These are phyloP conservation scores for Protonibea diacanthus DNA, from an alignment of 2,797 vertebrate species.

Conservation along the genomic window DNA sequence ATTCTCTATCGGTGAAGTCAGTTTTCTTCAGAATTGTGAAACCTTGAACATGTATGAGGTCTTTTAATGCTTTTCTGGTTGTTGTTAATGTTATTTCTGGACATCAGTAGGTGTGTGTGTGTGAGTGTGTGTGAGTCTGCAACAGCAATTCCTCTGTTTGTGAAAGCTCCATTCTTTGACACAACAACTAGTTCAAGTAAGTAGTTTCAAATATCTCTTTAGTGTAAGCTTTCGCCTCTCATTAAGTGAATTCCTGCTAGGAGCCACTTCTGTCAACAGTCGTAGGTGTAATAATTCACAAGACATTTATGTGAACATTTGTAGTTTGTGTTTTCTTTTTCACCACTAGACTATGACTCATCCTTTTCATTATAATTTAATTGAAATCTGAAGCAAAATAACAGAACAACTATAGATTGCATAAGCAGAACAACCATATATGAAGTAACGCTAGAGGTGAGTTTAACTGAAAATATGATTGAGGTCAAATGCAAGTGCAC, in stretches of 20 bases:
- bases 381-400: background rate
- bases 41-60: constrained; percentile 31
- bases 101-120: background rate
- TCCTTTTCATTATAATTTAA: background rate
- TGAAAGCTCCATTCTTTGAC: constrained; percentile 20
- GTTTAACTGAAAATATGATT: background rate
- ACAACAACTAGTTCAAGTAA: constrained; percentile 8
- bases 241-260: background rate
- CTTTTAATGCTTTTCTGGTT: constrained; percentile 30
- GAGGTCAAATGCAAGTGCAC: background rate
- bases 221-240: constrained; percentile 1
- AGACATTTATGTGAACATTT: constrained; percentile 1
- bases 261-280: constrained; percentile 3
- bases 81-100: constrained; percentile 20
- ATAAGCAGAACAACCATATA: background rate
- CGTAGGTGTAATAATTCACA: background rate
- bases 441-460: background rate
- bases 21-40: constrained; percentile 20
- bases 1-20: constrained; percentile 23
- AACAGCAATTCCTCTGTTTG: background rate
- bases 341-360: background rate
- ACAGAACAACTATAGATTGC: background rate
- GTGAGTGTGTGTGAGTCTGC: background rate
- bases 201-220: constrained; percentile 3
- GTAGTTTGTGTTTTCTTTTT: background rate